Evolutionary conservation across 2,113 vertebrate genomes (phyloP), one percentile per base, ranked within the genome.

Genomic region (Pedetes capensis): DNA sequence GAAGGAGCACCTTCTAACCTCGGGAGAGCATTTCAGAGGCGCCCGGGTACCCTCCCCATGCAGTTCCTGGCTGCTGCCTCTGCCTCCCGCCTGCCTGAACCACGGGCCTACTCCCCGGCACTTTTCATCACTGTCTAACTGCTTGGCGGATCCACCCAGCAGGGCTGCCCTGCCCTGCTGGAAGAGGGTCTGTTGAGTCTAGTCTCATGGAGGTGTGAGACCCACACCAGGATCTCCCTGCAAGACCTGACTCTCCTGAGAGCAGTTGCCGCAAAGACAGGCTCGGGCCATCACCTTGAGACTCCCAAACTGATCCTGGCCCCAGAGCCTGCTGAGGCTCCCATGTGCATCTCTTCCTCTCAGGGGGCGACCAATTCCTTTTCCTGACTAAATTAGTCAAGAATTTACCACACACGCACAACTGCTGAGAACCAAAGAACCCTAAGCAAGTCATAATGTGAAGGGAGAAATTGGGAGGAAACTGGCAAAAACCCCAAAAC

Each of bases 231-330:
- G 18, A 4, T 63, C 49, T 20, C 32, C 29, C 22, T 34, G 34
- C 49, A 32, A 61, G 42, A 49, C 59, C 57, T 18, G 51, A 44
- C 17, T 64, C 25, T 39, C 57, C 34, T 27, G 0, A n/a, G 76
- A 18, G 16, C 32, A 7, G 37, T 23, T 53, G 39, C 34, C 7
- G 14, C 23, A 59, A 2, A 23, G 42, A 42, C 27, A 27, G 9
- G 53, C 8, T 14, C 20, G 4, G 2, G 34, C 63, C 3, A 1
- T 32, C 49, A 12, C 6, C 2, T 34, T 0, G 0, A 9, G 59
- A 49, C 18, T 42, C 42, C 63, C 78, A 5, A 7, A 6, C 9
- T 10, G 8, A 44, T 29, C 42, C 68, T 1, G 4, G 32, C 20
- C 6, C 53, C 27, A 72, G 47, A 8, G 5, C n/a, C 81, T 53